Evolutionary conservation across 2,888 invertebrate genomes (phyloP).

Genomic region (Hydroisotoma schaefferi): DNA sequence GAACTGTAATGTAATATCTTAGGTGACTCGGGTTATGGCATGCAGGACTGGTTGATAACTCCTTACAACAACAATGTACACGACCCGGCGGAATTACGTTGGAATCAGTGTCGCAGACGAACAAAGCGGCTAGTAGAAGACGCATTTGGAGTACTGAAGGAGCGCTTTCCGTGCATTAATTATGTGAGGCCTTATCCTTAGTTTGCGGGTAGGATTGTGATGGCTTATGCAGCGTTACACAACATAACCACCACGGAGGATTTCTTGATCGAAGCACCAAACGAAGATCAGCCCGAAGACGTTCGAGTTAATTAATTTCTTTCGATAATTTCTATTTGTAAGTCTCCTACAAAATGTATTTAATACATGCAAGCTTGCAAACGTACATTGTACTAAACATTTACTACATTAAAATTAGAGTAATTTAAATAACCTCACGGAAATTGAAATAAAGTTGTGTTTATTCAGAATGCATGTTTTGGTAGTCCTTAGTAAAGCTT

Average conservation of each 20-base stretch:
- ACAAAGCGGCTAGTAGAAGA: slow-evolving; percentile 12
- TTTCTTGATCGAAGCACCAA: not conserved
- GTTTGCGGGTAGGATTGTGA: slow-evolving; percentile 2
- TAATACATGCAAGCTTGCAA: no score
- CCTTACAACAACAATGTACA: slow-evolving; percentile 3
- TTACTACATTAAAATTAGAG: no score
- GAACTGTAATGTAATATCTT: not conserved
- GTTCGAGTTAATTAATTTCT: not conserved
- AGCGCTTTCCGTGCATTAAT: slow-evolving; percentile 11
- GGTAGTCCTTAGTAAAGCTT: not conserved
- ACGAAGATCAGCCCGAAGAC: not conserved
- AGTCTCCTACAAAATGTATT: not conserved
- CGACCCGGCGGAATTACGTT: slow-evolving; percentile 5
- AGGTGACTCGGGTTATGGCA: slow-evolving; percentile 17
- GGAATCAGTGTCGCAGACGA: slow-evolving; percentile 13
- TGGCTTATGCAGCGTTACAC: slow-evolving; percentile 12
- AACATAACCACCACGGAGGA: slow-evolving; percentile 11
- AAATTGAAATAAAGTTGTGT: no score
- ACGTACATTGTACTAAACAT: no score
- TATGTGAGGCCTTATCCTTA: slow-evolving; percentile 1
- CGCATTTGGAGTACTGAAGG: slow-evolving; percentile 13
- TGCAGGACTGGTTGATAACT: slow-evolving; percentile 17
- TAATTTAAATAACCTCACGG: no score
- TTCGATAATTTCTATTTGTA: not conserved
- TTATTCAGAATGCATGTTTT: no score